These are phyloP conservation scores for Pomphorhynchus laevis DNA, from an alignment of 1,140 invertebrate species.

Conservation along the genomic window DNA sequence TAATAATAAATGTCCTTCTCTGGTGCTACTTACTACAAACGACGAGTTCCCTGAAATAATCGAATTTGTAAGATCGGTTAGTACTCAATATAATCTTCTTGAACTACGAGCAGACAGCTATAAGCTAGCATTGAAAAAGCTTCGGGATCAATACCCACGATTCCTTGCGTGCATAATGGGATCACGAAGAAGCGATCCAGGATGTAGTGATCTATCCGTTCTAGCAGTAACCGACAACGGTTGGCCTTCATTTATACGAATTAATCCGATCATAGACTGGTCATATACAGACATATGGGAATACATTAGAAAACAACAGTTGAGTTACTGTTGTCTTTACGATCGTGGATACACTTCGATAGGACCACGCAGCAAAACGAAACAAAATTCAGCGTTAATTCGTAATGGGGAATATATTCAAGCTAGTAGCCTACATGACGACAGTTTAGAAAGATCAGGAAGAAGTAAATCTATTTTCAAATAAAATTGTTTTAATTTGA, in stretches of 20 bases:
- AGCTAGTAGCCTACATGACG: no score
- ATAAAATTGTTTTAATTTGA: no score
- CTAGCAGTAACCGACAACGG: constrained; percentile 37
- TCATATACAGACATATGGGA: constrained; percentile 50
- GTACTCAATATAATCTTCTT: constrained; percentile 3
- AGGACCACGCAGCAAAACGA: no score
- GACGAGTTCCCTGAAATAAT: no score
- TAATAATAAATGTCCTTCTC: constrained; percentile 7
- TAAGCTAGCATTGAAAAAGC: constrained; percentile 28
- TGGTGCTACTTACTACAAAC: constrained; percentile 34
- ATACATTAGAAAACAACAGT: constrained; percentile 33
- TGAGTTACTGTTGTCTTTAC: constrained; percentile 57
- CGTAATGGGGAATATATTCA: no score
- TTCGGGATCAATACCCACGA: constrained; percentile 28
- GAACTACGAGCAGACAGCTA: constrained; percentile 4
- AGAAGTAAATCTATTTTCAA: no score
- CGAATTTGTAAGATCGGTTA: no score
- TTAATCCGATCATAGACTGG: constrained; percentile 58
- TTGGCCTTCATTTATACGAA: constrained; percentile 50
- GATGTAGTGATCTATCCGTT: constrained; percentile 27
- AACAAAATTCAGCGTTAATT: no score
- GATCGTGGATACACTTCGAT: constrained; percentile 31
- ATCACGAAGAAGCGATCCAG: constrained; percentile 42
- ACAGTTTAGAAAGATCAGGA: no score
- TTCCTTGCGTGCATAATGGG: constrained; percentile 55